Base-by-base conservation (phyloP, 2,888 invertebrate genomes). In the Acronicta psi region DNA sequence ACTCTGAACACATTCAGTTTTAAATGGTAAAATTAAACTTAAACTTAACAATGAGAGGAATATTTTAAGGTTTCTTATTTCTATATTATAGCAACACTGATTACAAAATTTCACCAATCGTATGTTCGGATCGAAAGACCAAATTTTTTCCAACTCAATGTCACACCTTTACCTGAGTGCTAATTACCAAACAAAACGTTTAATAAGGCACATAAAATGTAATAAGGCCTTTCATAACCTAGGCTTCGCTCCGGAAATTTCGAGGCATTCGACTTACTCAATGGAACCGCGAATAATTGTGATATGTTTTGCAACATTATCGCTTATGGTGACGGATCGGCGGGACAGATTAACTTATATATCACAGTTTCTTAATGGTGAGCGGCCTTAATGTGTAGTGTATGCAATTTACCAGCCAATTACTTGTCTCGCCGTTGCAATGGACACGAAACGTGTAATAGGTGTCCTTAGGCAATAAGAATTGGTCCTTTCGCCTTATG, bases 201-300 rank as follows among this genome's bases (percentile, higher is more conserved):
- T 37, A 51, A 54, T 31, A 59, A 49, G 37, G 46, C 23, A 40
- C 54, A 69, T 47, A 65, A 69, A 29, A 25, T 68, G 34, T 70
- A 69, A 59, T 40, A 59, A 36, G 14, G 8, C 29, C 45, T 80
- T 71, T 74, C 79, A 62, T 73, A 75, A 80, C 45, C 29, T 42
- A 36, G 43, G 55, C 46, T 59, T 31, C 79, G 83, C 76, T 80
- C 75, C 76, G 78, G 52, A 77, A 67, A 71, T 54, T 63, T 18
- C 42, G 38, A 53, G 79, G 80, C 59, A 82, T 77, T 54, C 57
- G 43, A 49, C 57, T 77, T 76, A 36, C 72, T 59, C 62, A 76
- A 75, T 55, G 52, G 42, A 56, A 63, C 58, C 45, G 38, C 29
- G 40, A 10, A 47, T 62, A 75, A 73, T 75, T 72, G 54, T 60